Conservation (phyloP, 2,797 vertebrate genomes). For the Eidolon dupreanum region DNA sequence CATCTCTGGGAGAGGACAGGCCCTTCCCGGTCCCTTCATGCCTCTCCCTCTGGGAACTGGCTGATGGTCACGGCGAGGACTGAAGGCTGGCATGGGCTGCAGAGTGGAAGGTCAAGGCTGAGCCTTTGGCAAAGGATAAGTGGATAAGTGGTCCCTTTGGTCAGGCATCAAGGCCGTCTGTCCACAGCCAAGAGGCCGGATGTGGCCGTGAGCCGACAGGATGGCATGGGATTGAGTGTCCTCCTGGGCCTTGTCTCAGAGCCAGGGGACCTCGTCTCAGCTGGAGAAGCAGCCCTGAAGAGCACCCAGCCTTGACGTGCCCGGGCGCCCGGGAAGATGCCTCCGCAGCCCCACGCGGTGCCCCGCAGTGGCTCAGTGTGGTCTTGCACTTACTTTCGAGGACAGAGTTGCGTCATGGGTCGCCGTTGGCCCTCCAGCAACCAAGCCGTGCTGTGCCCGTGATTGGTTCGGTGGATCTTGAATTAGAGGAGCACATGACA, state of each 20-base stretch:
- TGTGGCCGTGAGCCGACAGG: background rate
- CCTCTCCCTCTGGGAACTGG: background rate
- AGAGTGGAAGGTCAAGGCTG: background rate
- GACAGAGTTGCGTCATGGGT: background rate
- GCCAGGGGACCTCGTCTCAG: background rate
- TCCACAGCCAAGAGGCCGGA: background rate
- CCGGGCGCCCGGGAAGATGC: background rate
- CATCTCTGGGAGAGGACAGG: background rate
- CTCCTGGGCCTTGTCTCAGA: background rate
- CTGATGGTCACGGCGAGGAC: background rate
- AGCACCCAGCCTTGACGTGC: background rate
- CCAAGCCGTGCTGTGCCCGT: background rate
- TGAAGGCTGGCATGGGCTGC: background rate
- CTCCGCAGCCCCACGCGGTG: rapidly evolving
- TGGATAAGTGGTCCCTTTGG: background rate
- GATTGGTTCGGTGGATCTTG: background rate
- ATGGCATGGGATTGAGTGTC: background rate
- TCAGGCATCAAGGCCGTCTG: background rate
- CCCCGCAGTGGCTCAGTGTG: background rate
- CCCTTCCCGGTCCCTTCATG: background rate
- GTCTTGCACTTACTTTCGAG: background rate
- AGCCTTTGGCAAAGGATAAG: background rate
- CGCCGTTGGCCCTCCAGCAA: background rate
- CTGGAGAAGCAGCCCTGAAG: background rate
- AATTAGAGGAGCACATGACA: background rate